Evolutionary conservation across 2,797 vertebrate species (phyloP), one percentile per base, ranked within the genome.

Genomic region (Hippocampus kuda): DNA sequence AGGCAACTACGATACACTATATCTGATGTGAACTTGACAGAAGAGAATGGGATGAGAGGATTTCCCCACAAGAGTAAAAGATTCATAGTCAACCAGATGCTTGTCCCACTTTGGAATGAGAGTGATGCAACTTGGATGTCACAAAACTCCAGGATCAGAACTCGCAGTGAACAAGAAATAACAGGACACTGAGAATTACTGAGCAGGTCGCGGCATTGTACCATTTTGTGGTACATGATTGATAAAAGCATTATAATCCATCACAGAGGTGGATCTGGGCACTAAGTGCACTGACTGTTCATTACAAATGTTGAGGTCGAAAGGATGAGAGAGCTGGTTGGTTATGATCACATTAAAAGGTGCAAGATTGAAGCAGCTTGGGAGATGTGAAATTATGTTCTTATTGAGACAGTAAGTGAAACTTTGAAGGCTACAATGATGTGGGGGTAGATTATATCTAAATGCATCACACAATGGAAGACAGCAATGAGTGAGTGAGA

Each of bases 51-150:
- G 13, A 48, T 26, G 24, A 44, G 24, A 48, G 2, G 15, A 48
- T 26, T 65, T 65, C 13, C 63, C 12, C 7, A 48, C 63, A 8
- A 65, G n/a, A 46, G 13, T 65, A 27, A 65, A 65, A 65, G n/a
- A 65, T 46, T 44, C 42, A 65, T 65, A 26, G 63, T 16, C 42
- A 18, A 65, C 13, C 42, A 65, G 63, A 65, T 65, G 63, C 24
- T 27, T 15, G n/a, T 65, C 13, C 44, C 63, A 27, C 13, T 65
- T 44, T 27, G 18, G 63, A 48, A 16, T 27, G 42, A 46, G 42
- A 48, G 24, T 44, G 63, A 65, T 65, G n/a, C 42, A 46, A 65
- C 44, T 65, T 48, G n/a, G 2, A 65, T 26, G n/a, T 65, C 42
- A 65, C 42, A 46, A 44, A 65, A 24, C 24, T 27, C 42, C 22